Percentiles rank a stretch among this genome's conserved stretches.
Conservation (phyloP, 2,888 invertebrate species). For the Autographa pulchrina region DNA sequence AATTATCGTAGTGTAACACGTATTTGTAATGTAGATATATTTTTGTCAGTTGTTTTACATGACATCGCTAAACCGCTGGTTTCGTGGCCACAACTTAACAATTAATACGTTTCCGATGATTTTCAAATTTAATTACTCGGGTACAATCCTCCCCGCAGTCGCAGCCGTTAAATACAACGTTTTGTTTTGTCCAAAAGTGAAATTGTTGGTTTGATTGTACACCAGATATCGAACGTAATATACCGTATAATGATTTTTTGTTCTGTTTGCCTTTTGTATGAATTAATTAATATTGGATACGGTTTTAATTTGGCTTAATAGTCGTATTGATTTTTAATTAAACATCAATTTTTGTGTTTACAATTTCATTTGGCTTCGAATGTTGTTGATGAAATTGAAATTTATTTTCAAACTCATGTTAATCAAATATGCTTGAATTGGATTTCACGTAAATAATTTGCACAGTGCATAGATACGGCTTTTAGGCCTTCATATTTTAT, state of each 20-base stretch:
- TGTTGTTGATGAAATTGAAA: slow-evolving; percentile 5
- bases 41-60: background rate
- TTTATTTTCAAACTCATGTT: background rate
- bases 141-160: slow-evolving; percentile 45
- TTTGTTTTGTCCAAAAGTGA: slow-evolving; percentile 50
- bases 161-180: slow-evolving; percentile 49
- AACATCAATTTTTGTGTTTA: slow-evolving; percentile 30
- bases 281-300: slow-evolving; percentile 49
- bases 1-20: too few relatives aligned
- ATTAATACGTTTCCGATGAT: slow-evolving; percentile 61
- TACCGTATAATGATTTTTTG: slow-evolving; percentile 41
- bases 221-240: slow-evolving; percentile 42
- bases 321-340: slow-evolving; percentile 40
- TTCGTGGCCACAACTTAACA: slow-evolving; percentile 39
- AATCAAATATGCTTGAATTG: background rate
- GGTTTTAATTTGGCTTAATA: slow-evolving; percentile 46
- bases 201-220: slow-evolving; percentile 54
- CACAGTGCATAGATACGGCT: too few relatives aligned
- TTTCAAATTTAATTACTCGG: slow-evolving; percentile 60
- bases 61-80: background rate
- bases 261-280: slow-evolving; percentile 34
- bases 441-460: background rate
- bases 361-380: slow-evolving; percentile 5
- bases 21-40: too few relatives aligned
- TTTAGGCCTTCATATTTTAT: background rate